Evolutionary conservation across 1,140 invertebrate genomes (phyloP), one percentile per base, ranked within the genome.

Genomic region (Neodiprion pinetum): DNA sequence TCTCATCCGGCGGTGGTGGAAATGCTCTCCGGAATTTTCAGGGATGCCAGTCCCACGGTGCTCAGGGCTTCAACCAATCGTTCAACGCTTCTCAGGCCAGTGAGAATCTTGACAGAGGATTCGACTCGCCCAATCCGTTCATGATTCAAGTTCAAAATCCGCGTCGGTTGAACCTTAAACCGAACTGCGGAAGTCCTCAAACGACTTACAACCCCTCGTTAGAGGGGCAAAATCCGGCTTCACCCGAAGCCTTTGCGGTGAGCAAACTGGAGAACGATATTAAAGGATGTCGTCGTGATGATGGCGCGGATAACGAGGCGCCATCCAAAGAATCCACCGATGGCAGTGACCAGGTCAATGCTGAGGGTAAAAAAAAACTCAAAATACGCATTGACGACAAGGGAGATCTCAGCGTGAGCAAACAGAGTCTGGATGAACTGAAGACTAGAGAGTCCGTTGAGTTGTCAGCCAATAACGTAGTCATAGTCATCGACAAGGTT

Each of bases 101-200:
- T 72, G 48, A 65, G 71, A 48, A 71, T 10, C 1, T 17, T 23
- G 23, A 40, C 48, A 66, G 75, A 48, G 68, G 79, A n/a, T 76
- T 67, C 8, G 76, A 82, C 8, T 86, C 85, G 1, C 81, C 80
- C 0, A 82, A 87, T 72, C 86, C 87, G 1, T 87, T 88, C 61
- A 28, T 70, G 0, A 71, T 83, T 8, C 72, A 80, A n/a, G 50
- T 80, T 1, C 75, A 75, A 1, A 86, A 48, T 28, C 82, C 82
- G 1, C 87, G 77, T 67, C 82, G 79, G 48, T 72, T 88, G 17
- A 74, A 80, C 9, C 65, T 88, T 28, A 80, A 85, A 10, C 86
- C 85, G 0, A 80, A 82, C 61, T 81, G 83, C 2, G 79, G 79
- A 0, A 82, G 80, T 71, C 81, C 83, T 0, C 78, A 83, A 71